Percentiles rank a stretch among this genome's conserved stretches.
phyloP scores from a whole-genome alignment of 2,888 invertebrate genomes.

The Cheiracanthium punctorium region DNA sequence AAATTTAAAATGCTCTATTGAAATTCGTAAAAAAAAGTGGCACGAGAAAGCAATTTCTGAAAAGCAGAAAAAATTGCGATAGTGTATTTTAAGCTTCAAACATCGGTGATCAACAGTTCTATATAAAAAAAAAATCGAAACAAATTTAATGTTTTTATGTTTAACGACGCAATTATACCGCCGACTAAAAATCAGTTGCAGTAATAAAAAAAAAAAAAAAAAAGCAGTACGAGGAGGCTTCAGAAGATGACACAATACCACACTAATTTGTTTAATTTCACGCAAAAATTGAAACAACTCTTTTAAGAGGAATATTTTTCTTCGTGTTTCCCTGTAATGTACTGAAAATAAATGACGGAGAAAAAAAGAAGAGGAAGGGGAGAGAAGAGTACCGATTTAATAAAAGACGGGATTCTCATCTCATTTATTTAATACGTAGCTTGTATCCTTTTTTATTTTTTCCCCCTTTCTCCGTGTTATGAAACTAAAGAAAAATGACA shows the following conservation, averaged over 20 bases:
- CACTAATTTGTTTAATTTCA: background rate
- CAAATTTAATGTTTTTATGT: no score
- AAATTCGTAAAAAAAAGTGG: no score
- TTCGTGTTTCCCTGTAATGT: background rate
- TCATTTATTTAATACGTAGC: slow-evolving; percentile 1
- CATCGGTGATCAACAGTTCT: no score
- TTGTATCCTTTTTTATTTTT: background rate
- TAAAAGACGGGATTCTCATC: slow-evolving; percentile 1
- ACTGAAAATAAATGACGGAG: background rate
- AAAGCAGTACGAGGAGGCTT: no score
- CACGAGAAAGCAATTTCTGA: no score
- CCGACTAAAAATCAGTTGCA: no score
- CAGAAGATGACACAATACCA: background rate
- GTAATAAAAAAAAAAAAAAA: no score
- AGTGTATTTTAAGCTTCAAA: no score
- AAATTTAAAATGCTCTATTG: no score
- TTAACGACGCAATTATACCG: no score
- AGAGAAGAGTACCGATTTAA: background rate
- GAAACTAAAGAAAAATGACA: slow-evolving; percentile 3
- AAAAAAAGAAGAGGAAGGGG: background rate
- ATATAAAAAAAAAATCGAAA: no score
- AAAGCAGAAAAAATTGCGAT: no score
- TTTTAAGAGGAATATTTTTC: background rate
- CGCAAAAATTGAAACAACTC: background rate
- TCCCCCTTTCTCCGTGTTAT: background rate